These are phyloP conservation scores for Torymus auratus DNA, from an alignment of 2,888 invertebrate genomes.

Conservation along the genomic window DNA sequence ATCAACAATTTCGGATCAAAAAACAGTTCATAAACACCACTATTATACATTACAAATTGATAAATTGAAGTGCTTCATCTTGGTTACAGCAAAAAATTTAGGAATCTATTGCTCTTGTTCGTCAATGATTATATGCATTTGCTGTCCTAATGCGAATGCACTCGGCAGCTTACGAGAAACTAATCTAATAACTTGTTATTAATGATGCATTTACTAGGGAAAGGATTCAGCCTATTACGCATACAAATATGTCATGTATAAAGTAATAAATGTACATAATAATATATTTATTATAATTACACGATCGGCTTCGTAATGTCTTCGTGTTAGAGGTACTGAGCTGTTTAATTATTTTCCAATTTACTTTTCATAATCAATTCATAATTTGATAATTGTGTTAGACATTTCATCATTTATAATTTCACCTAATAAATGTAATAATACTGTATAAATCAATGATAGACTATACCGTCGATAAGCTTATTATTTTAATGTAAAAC, in stretches of 20 bases:
- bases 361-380: too few species aligned
- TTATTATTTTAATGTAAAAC: too few species aligned
- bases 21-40: constrained; percentile 18
- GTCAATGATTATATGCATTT: constrained; percentile 34
- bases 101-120: constrained; percentile 15
- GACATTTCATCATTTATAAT: too few species aligned
- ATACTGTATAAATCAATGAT: too few species aligned
- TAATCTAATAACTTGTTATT: constrained; percentile 55
- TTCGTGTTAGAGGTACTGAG: not conserved
- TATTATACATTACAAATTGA: constrained; percentile 36
- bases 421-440: too few species aligned
- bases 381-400: too few species aligned
- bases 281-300: constrained; percentile 44
- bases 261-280: constrained; percentile 24
- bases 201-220: constrained; percentile 41
- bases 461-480: too few species aligned
- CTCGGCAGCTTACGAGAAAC: constrained; percentile 10
- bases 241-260: constrained; percentile 31
- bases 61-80: constrained; percentile 27
- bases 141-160: constrained; percentile 29
- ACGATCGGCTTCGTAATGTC: not conserved
- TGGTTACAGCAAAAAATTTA: not conserved
- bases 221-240: constrained; percentile 34
- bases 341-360: too few species aligned
- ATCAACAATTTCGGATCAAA: not conserved